Percentiles rank a stretch among this genome's conserved stretches.
Evolutionary conservation across 2,113 vertebrate species (phyloP).

Genomic region (Macaca nemestrina): DNA sequence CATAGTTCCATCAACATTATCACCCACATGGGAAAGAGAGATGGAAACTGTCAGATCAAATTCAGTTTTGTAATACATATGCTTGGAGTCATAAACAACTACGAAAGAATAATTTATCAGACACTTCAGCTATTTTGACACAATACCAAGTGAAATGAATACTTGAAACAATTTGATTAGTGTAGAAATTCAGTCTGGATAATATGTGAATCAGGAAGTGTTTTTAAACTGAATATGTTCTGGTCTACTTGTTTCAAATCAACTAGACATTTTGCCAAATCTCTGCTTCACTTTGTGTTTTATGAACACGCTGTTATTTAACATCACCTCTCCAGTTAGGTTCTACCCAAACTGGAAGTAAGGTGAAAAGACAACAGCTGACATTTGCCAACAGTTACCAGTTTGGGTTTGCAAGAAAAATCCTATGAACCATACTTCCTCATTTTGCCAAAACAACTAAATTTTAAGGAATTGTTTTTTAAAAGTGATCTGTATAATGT

Average conservation of each 20-base stretch:
- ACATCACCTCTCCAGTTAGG: neutral
- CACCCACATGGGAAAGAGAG: constrained; percentile 36
- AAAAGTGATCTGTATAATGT: neutral
- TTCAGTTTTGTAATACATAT: constrained; percentile 24
- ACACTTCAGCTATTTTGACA: constrained; percentile 31
- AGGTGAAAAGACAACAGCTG: neutral
- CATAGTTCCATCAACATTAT: constrained; percentile 50
- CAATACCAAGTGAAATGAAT: constrained; percentile 48
- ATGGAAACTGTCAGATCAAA: constrained; percentile 54
- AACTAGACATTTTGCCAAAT: neutral
- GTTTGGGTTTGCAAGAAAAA: neutral
- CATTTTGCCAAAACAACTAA: neutral
- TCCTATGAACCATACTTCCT: neutral
- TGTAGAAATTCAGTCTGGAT: constrained; percentile 37
- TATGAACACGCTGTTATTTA: neutral
- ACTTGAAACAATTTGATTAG: constrained; percentile 54
- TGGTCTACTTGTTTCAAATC: constrained; percentile 56
- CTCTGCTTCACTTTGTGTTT: neutral
- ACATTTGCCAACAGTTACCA: neutral
- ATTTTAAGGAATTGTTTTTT: neutral
- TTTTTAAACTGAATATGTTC: constrained; percentile 58
- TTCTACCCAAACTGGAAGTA: neutral
- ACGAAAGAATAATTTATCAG: constrained; percentile 53
- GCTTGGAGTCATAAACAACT: constrained; percentile 40
- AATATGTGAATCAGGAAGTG: constrained; percentile 50